Evolutionary conservation across 2,113 vertebrate species (phyloP).

Genomic region (Puntigrus tetrazona): DNA sequence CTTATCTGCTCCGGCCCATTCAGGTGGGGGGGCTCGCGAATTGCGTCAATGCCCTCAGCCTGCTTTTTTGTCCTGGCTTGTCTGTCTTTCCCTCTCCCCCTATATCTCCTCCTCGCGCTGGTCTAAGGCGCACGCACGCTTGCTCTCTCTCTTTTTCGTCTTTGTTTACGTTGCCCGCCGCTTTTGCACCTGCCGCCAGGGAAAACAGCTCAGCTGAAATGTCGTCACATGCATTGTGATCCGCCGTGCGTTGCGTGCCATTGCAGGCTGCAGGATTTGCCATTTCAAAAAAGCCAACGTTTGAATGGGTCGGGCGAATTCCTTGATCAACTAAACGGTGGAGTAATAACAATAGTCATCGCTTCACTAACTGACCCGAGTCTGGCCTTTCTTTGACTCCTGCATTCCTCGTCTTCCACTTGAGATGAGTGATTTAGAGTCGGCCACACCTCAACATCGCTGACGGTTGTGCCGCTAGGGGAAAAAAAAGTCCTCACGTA

Average conservation of each 20-base stretch:
- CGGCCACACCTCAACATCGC: not conserved
- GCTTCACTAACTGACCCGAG: not conserved
- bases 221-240: slow-evolving; percentile 37
- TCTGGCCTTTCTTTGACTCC: not conserved
- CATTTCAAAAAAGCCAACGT: not conserved
- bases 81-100: slow-evolving; percentile 15
- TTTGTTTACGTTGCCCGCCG: slow-evolving; percentile 17
- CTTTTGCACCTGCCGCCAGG: slow-evolving; percentile 24
- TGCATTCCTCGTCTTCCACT: slow-evolving; percentile 2
- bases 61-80: slow-evolving; percentile 39
- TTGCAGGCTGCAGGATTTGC: slow-evolving; percentile 12
- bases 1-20: slow-evolving; percentile 17
- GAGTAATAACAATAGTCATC: not conserved
- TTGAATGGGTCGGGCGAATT: not conserved
- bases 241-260: slow-evolving; percentile 18
- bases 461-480: not conserved
- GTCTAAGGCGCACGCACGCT: not conserved
- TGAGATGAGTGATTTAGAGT: not conserved
- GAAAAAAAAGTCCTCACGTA: not conserved
- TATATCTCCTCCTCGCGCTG: not conserved
- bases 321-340: not conserved
- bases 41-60: slow-evolving; percentile 46
- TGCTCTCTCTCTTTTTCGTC: not conserved
- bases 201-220: slow-evolving; percentile 21
- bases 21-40: not conserved